These are phyloP conservation scores for Callinectes sapidus DNA, from an alignment of 2,888 invertebrate species.

Conservation along the genomic window DNA sequence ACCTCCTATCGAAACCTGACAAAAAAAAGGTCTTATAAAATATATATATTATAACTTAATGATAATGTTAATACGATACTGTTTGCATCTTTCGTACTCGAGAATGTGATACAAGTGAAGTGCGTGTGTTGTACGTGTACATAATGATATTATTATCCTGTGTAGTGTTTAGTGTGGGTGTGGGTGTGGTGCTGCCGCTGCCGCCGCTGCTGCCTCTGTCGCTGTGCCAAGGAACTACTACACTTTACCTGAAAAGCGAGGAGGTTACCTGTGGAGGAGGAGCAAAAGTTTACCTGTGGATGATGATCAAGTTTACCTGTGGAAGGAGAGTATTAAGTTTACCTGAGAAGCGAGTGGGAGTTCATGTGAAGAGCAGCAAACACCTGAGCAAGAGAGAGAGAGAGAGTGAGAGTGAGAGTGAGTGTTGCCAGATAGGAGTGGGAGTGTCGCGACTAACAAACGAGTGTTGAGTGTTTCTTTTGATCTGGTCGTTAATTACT, in stretches of 20 bases:
- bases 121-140: not conserved
- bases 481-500: not conserved
- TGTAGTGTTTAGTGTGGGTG: slow-evolving; percentile 32
- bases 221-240: not conserved
- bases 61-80: slow-evolving; percentile 9
- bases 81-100: not conserved
- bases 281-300: not conserved
- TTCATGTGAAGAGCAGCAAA: not conserved
- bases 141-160: no score
- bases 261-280: not conserved
- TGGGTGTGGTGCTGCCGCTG: slow-evolving; percentile 8
- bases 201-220: not conserved
- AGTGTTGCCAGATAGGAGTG: not conserved
- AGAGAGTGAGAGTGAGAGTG: no score
- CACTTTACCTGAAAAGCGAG: not conserved
- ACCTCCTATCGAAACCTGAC: not conserved
- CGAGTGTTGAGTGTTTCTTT: not conserved
- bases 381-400: not conserved
- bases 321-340: not conserved
- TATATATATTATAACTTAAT: slow-evolving; percentile 23
- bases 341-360: not conserved
- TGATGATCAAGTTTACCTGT: not conserved
- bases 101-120: slow-evolving; percentile 15
- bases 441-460: not conserved
- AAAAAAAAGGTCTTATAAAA: not conserved